Evolutionary conservation across 37 sponge, comb jelly and placozoan species (phyloP), one percentile per base, ranked within the genome.

Genomic region (Hormiphora californensis): DNA sequence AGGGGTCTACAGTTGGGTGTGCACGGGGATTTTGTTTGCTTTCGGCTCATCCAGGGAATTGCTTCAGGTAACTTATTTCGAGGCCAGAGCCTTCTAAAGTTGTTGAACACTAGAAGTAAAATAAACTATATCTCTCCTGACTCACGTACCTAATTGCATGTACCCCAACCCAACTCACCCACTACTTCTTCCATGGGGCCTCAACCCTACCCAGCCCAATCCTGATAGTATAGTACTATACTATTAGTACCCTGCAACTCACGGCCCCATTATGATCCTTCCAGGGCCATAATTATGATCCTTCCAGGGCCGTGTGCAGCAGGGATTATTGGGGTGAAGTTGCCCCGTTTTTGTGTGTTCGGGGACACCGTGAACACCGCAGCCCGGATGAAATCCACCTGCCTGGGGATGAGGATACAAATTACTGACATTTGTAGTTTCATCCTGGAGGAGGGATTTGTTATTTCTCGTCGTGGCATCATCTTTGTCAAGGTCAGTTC

Each of bases 311-410:
- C 81, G 7, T 73, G 81, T 73, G 81, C 81, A 37, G 81, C 81
- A 19, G 81, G 81, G 7, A 73, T 73, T 33, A 73, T 73, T 9
- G 81, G 81, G 17, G 81, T 73, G 4, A 73, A 73, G 23, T 28
- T 73, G 25, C 81, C 81, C 4, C 40, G 81, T 22, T 73, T 73
- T 28, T 73, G 81, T 19, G 81, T 73, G 8, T 73, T 73, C 44
- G 81, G 81, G 25, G 81, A 73, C 81, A 73, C 81, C 2, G 81
- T 73, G 23, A 73, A 73, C 81, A 73, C 81, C 21, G 81, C 81
- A 40, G 81, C 81, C 21, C 40, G 81, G 44, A 73, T 73, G 81
- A 73, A 73, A 41, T 73, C 81, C 0, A 36, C 81, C 5, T 73
- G 81, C 38, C 23, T 73, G 7, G 81, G 81, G 40, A 73, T 73